Conservation (phyloP, 2,888 invertebrate species). For the Quadroppia sp. region DNA sequence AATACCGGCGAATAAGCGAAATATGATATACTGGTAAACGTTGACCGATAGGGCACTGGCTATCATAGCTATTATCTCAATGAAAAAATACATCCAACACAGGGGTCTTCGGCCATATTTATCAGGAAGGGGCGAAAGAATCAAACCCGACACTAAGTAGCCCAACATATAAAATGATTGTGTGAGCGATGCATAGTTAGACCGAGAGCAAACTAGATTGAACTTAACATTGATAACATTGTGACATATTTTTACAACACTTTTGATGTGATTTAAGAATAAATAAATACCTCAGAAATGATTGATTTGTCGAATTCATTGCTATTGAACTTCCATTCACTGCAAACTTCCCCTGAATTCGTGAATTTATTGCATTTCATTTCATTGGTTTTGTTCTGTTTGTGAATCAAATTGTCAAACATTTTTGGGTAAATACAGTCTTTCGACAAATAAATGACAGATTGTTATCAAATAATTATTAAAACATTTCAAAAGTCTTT, state of each 20-base stretch:
- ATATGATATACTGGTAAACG: neutral
- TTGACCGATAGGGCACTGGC: constrained; percentile 22
- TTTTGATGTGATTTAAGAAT: too few relatives aligned
- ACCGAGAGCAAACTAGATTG: constrained; percentile 21
- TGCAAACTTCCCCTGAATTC: neutral
- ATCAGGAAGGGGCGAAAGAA: neutral
- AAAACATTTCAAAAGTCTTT: neutral
- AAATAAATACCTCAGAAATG: constrained; percentile 31
- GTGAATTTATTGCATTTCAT: constrained; percentile 20
- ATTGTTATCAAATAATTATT: too few relatives aligned
- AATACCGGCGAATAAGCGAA: neutral
- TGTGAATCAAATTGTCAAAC: too few relatives aligned
- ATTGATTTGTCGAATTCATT: constrained; percentile 19
- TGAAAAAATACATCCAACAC: constrained; percentile 4
- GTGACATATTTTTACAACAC: too few relatives aligned
- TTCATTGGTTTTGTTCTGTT: constrained; percentile 16
- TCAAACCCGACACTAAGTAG: constrained; percentile 4
- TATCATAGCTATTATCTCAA: neutral
- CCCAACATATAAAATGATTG: constrained; percentile 31
- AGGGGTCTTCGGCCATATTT: constrained; percentile 24
- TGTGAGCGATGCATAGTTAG: constrained; percentile 28
- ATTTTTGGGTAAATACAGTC: too few relatives aligned
- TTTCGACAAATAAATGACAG: too few relatives aligned
- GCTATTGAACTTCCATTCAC: constrained; percentile 27
- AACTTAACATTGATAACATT: constrained; percentile 10